Evolutionary conservation across 2,113 vertebrate genomes (phyloP).

Genomic region (Entelurus aequoreus): DNA sequence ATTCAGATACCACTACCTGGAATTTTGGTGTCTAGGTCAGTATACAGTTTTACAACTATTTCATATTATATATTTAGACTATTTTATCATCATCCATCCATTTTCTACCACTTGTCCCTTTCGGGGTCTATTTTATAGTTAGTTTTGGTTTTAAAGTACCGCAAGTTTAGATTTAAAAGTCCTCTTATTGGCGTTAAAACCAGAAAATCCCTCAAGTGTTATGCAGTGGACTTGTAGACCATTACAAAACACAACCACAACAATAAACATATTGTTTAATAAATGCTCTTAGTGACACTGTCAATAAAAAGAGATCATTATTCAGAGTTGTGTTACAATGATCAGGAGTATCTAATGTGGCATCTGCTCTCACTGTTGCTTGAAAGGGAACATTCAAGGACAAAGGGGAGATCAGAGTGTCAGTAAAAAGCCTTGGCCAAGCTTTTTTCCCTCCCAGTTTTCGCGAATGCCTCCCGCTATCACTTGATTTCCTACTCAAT

Average conservation of each 20-base stretch:
- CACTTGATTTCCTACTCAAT: constrained; percentile 42
- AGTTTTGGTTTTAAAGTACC: background rate
- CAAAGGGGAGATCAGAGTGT: constrained; percentile 8
- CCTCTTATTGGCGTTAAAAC: too few species aligned
- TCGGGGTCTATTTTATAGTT: too few species aligned
- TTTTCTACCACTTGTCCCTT: too few species aligned
- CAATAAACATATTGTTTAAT: too few species aligned
- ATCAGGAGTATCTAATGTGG: background rate
- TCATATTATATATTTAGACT: too few species aligned
- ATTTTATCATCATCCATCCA: background rate
- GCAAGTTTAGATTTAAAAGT: background rate
- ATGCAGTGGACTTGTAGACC: too few species aligned
- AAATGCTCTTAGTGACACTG: too few species aligned
- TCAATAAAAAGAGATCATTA: too few species aligned
- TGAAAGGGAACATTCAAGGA: constrained; percentile 16
- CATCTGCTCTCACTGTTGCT: background rate
- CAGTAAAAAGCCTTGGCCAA: constrained; percentile 31
- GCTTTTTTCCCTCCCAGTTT: constrained; percentile 6
- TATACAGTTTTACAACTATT: background rate
- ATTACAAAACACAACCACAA: too few species aligned
- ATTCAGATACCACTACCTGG: too few species aligned
- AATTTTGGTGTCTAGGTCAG: background rate
- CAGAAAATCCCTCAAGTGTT: too few species aligned
- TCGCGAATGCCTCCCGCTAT: constrained; percentile 32
- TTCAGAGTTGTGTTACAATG: too few species aligned